phyloP scores from a whole-genome alignment of 2,113 vertebrate genomes.

The Casuarius casuarius region DNA sequence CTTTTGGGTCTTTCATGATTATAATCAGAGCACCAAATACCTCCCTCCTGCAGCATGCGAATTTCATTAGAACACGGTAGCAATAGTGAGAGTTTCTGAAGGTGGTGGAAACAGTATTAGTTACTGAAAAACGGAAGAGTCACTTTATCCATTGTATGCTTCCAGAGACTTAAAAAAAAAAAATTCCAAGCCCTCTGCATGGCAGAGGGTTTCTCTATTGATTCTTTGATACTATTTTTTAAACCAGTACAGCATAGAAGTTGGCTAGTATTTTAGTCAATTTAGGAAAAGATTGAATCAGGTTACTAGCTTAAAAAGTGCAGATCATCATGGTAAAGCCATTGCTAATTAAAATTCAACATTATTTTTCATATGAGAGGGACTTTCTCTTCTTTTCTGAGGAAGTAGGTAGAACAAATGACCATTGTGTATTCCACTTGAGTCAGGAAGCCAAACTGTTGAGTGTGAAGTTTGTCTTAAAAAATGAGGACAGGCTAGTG shows the following conservation, averaged over 20 bases:
- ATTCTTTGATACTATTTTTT: conserved; percentile 23
- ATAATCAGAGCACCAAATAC: conserved; percentile 45
- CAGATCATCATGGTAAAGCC: conserved; percentile 33
- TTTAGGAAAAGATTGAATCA: conserved; percentile 59
- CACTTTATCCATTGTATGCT: conserved; percentile 37
- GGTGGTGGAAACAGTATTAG: conserved; percentile 63
- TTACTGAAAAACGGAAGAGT: conserved; percentile 50
- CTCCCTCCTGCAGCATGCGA: conserved; percentile 30
- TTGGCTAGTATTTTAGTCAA: conserved; percentile 9
- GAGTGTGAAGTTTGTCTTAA: conserved; percentile 21
- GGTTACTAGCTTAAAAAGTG: conserved; percentile 24
- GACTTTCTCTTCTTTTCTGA: conserved; percentile 70
- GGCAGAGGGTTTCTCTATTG: neutral
- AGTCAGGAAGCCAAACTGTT: conserved; percentile 40
- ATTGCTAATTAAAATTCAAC: conserved; percentile 51
- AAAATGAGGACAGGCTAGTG: conserved; percentile 7
- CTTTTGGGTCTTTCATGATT: neutral
- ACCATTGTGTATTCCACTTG: conserved; percentile 51
- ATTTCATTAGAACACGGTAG: conserved; percentile 36
- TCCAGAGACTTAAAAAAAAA: conserved; percentile 32
- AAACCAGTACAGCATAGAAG: neutral
- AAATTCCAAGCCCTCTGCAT: neutral
- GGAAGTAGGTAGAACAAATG: conserved; percentile 63
- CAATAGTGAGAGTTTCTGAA: conserved; percentile 56
- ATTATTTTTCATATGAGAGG: conserved; percentile 61